Conservation (phyloP, 1,140 invertebrate species). For the Achroia grisella region DNA sequence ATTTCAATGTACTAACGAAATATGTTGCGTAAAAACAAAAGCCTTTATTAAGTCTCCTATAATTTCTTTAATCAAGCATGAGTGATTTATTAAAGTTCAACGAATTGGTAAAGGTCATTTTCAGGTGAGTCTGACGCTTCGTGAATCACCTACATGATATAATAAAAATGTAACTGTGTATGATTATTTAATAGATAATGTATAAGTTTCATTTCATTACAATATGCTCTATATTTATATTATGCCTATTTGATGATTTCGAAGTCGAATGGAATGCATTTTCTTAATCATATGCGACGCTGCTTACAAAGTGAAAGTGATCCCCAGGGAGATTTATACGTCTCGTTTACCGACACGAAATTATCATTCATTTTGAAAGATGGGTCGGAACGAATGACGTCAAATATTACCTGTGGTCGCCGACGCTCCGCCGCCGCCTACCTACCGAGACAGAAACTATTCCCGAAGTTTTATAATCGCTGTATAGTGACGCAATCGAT, state of each 20-base stretch:
- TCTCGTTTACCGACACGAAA: conserved; percentile 37
- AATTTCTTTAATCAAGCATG: conserved; percentile 7
- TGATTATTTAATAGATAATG: too few relatives aligned
- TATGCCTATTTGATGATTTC: too few relatives aligned
- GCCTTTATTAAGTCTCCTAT: conserved; percentile 1
- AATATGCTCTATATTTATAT: too few relatives aligned
- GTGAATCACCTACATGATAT: too few relatives aligned
- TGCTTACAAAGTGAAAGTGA: conserved; percentile 53
- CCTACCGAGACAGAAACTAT: conserved; percentile 16
- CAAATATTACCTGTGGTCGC: neutral
- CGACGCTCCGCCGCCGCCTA: neutral
- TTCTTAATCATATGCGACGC: too few relatives aligned
- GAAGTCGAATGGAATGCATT: too few relatives aligned
- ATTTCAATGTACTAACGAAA: conserved; percentile 19
- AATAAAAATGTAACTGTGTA: too few relatives aligned
- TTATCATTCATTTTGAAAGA: conserved; percentile 41
- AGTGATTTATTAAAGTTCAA: neutral
- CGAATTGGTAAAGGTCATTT: too few relatives aligned
- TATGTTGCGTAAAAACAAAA: conserved; percentile 19
- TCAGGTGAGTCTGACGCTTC: too few relatives aligned
- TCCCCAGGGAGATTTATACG: conserved; percentile 53
- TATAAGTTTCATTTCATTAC: too few relatives aligned
- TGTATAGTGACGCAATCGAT: conserved; percentile 38
- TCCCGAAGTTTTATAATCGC: conserved; percentile 28
- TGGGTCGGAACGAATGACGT: conserved; percentile 40